Evolutionary conservation across 2,797 vertebrate genomes (phyloP).

Genomic region (Poecilia gillii): DNA sequence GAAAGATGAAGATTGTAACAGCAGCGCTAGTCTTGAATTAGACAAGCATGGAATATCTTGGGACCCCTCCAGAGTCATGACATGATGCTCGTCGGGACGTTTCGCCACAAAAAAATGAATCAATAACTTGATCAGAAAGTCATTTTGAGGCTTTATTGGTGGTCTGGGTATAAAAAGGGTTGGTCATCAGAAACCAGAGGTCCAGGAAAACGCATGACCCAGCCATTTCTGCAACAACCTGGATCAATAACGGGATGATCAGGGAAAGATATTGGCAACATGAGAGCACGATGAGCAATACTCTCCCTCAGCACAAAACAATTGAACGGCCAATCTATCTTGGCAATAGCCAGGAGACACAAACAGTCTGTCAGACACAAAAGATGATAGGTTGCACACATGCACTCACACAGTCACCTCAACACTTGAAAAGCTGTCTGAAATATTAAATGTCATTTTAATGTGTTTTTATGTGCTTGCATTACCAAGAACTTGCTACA

Average conservation of each 20-base stretch:
- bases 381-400: constrained; percentile 8
- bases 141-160: constrained; percentile 63
- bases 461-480: neutral
- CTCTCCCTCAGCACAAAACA: constrained; percentile 69
- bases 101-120: constrained; percentile 49
- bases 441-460: constrained; percentile 7
- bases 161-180: constrained; percentile 41
- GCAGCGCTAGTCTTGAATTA: neutral
- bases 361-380: constrained; percentile 15
- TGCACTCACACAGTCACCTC: neutral
- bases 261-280: constrained; percentile 73
- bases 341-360: constrained; percentile 30
- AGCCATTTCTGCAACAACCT: constrained; percentile 46
- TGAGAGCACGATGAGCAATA: constrained; percentile 61
- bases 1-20: neutral
- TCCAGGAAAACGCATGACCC: constrained; percentile 58
- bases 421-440: neutral
- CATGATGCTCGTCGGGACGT: constrained; percentile 14
- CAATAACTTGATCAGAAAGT: constrained; percentile 72
- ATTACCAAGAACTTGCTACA: constrained; percentile 18
- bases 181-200: constrained; percentile 59
- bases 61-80: constrained; percentile 21
- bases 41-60: no score
- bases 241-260: constrained; percentile 73
- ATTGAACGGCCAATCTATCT: constrained; percentile 75